Conservation (phyloP, 2,113 vertebrate genomes). For the Electrona antarctica region DNA sequence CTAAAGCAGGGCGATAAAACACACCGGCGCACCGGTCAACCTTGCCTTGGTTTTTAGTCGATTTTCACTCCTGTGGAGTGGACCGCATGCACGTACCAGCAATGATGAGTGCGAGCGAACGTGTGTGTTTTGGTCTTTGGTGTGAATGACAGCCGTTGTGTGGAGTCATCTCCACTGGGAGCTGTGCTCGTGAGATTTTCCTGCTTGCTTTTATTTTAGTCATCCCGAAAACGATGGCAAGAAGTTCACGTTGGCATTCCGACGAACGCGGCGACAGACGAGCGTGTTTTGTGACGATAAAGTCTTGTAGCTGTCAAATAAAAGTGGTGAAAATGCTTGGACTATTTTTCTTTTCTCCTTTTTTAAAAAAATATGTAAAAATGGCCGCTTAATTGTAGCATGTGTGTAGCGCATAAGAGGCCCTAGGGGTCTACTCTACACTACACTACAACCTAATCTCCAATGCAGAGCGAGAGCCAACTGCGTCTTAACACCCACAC, state of each 20-base stretch:
- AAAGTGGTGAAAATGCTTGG: background rate
- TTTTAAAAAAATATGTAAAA: slow-evolving; percentile 36
- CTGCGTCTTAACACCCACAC: slow-evolving; percentile 12
- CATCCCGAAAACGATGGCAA: background rate
- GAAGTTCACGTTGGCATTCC: slow-evolving; percentile 20
- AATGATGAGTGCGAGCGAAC: background rate
- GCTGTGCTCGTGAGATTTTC: slow-evolving; percentile 16
- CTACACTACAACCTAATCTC: slow-evolving; percentile 28
- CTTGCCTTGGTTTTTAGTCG: slow-evolving; percentile 58
- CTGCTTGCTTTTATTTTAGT: slow-evolving; percentile 19
- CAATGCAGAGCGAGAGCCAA: slow-evolving; percentile 8
- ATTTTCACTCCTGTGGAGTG: slow-evolving; percentile 57
- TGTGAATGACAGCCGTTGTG: background rate
- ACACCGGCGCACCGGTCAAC: slow-evolving; percentile 33
- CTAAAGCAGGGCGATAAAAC: slow-evolving; percentile 57
- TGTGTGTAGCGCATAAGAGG: slow-evolving; percentile 37
- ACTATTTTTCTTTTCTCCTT: too few species aligned
- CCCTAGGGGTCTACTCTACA: slow-evolving; percentile 18
- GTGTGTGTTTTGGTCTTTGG: slow-evolving; percentile 17
- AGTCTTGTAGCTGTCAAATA: slow-evolving; percentile 17
- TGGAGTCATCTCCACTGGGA: slow-evolving; percentile 7
- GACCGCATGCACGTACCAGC: slow-evolving; percentile 62
- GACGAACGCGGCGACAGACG: background rate
- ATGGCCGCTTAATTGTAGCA: slow-evolving; percentile 6
- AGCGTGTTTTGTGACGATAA: slow-evolving; percentile 54